Evolutionary conservation across 1,140 invertebrate species (phyloP).

Genomic region (Ladona fulva): DNA sequence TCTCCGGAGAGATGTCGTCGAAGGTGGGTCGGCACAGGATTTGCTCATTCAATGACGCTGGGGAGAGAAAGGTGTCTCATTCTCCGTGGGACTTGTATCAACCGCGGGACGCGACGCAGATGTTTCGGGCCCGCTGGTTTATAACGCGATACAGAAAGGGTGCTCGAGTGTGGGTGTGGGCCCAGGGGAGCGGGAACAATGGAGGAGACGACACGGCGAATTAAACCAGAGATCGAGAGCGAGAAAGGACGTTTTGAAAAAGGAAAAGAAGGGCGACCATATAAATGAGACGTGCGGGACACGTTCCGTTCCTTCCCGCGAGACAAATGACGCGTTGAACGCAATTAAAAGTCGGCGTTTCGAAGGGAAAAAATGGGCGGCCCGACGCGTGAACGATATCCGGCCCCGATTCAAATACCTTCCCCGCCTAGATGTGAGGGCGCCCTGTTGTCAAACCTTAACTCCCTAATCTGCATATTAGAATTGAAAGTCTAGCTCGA

Average conservation of each 20-base stretch:
- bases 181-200: not conserved
- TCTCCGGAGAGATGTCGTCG: not conserved
- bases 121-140: not conserved
- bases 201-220: not conserved
- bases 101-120: not conserved
- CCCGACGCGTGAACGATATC: too few species aligned
- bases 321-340: not conserved
- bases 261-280: not conserved
- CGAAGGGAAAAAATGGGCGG: not conserved
- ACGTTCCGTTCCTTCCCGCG: not conserved
- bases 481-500: too few species aligned
- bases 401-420: too few species aligned
- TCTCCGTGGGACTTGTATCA: not conserved
- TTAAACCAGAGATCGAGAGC: not conserved
- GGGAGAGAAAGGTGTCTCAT: not conserved
- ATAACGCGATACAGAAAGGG: not conserved
- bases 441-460: too few species aligned
- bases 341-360: not conserved
- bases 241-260: not conserved
- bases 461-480: too few species aligned
- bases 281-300: constrained; percentile 5
- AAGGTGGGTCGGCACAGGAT: not conserved
- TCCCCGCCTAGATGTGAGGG: too few species aligned
- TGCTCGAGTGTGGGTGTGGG: not conserved
- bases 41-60: not conserved